Conservation (phyloP, 1,140 invertebrate species). For the Bicyclus anynana region DNA sequence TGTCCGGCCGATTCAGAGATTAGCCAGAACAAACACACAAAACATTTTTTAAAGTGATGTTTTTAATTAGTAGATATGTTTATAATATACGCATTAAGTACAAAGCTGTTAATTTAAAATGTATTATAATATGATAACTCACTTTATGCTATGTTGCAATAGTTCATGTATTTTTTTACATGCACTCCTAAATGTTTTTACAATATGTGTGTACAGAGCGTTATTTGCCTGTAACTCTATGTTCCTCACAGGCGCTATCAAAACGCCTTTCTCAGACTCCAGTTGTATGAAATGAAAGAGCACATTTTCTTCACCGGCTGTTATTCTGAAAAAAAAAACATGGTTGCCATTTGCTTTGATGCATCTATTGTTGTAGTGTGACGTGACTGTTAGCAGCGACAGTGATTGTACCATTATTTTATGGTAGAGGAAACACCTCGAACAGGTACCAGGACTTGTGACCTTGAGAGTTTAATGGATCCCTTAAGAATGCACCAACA, state of each 20-base stretch:
- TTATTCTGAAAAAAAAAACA: conserved; percentile 71
- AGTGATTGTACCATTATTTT: no score
- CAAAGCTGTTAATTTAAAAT: neutral
- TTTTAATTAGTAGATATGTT: no score
- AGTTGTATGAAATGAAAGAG: conserved; percentile 84
- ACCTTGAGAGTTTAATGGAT: no score
- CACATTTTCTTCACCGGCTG: conserved; percentile 81
- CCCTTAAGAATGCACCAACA: no score
- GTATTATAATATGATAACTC: conserved; percentile 23
- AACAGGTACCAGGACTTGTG: no score
- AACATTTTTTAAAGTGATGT: no score
- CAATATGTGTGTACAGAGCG: conserved; percentile 76
- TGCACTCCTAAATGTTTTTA: conserved; percentile 82
- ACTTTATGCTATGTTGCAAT: conserved; percentile 84
- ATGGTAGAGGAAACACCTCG: no score
- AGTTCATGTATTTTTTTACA: conserved; percentile 84
- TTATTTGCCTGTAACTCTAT: conserved; percentile 65
- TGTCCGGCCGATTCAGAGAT: no score
- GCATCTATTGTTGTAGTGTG: neutral
- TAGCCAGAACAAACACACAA: no score
- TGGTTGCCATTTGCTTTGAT: neutral
- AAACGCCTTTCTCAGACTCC: conserved; percentile 81
- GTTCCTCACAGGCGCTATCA: conserved; percentile 79
- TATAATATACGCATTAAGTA: no score
- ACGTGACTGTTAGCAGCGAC: no score